Evolutionary conservation across 2,797 vertebrate species (phyloP).

Genomic region (Oreochromis mossambicus): DNA sequence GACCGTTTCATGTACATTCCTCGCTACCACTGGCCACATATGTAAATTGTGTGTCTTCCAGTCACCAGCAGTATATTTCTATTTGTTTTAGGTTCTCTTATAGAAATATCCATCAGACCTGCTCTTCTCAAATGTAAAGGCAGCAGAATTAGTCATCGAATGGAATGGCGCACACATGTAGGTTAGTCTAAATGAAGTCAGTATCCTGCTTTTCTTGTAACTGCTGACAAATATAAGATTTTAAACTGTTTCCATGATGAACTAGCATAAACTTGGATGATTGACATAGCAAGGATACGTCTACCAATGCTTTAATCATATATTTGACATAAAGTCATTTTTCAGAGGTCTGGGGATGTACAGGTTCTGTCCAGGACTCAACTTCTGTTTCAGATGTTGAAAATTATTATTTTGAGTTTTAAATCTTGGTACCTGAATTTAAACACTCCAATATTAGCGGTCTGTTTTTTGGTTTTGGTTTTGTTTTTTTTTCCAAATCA

Average conservation of each 20-base stretch:
- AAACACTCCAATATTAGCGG: fast-evolving
- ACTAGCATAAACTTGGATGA: background rate
- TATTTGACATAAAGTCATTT: background rate
- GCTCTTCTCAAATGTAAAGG: background rate
- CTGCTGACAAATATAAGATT: background rate
- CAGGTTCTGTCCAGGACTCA: background rate
- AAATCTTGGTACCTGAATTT: background rate
- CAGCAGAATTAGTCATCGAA: background rate
- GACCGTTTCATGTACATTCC: conserved; percentile 67
- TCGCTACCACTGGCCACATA: conserved; percentile 22
- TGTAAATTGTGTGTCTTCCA: conserved; percentile 21
- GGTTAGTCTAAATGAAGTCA: background rate
- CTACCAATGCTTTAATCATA: background rate
- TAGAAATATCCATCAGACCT: background rate
- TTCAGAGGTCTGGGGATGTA: background rate
- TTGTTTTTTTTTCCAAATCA: background rate
- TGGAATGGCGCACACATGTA: background rate
- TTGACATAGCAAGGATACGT: background rate
- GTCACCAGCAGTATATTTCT: background rate
- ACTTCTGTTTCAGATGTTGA: background rate
- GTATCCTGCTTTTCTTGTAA: background rate
- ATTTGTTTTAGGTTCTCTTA: conserved; percentile 1
- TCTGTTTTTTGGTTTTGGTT: background rate
- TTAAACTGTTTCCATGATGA: background rate
- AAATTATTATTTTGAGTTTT: background rate